phyloP scores from a whole-genome alignment of 1,140 invertebrate genomes.

The Anastrepha obliqua region DNA sequence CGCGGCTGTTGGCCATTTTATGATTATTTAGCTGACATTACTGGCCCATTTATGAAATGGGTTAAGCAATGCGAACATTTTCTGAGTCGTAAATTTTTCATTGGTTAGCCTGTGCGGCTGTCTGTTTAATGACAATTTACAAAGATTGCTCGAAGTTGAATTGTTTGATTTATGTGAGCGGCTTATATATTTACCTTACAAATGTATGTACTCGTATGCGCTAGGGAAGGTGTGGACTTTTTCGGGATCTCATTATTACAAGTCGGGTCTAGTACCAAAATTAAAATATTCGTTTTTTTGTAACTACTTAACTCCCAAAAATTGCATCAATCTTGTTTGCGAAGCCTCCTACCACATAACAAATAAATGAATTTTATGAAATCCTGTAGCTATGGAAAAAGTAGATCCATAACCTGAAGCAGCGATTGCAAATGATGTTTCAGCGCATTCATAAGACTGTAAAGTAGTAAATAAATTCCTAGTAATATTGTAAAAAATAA shows the following conservation, averaged over 20 bases:
- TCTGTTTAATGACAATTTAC: constrained; percentile 43
- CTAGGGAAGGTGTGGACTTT: not conserved
- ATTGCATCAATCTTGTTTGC: too few relatives aligned
- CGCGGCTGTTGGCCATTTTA: constrained; percentile 39
- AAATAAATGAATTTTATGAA: too few relatives aligned
- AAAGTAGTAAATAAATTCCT: too few relatives aligned
- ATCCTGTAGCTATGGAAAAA: too few relatives aligned
- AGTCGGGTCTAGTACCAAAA: too few relatives aligned
- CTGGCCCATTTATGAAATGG: constrained; percentile 40
- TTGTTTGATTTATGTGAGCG: not conserved
- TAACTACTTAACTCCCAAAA: too few relatives aligned
- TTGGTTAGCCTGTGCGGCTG: constrained; percentile 28
- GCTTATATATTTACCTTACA: not conserved
- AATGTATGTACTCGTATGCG: not conserved
- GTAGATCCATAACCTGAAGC: too few relatives aligned
- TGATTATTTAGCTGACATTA: constrained; percentile 41
- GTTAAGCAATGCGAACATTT: not conserved
- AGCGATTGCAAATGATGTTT: too few relatives aligned
- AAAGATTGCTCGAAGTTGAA: constrained; percentile 23
- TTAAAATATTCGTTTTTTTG: too few relatives aligned
- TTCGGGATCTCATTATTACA: not conserved
- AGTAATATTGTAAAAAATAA: too few relatives aligned
- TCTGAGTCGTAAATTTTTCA: constrained; percentile 29
- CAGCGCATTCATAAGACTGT: too few relatives aligned
- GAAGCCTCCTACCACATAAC: too few relatives aligned